Base-by-base conservation (phyloP, 2,797 vertebrate genomes). In the Oreochromis grahami region DNA sequence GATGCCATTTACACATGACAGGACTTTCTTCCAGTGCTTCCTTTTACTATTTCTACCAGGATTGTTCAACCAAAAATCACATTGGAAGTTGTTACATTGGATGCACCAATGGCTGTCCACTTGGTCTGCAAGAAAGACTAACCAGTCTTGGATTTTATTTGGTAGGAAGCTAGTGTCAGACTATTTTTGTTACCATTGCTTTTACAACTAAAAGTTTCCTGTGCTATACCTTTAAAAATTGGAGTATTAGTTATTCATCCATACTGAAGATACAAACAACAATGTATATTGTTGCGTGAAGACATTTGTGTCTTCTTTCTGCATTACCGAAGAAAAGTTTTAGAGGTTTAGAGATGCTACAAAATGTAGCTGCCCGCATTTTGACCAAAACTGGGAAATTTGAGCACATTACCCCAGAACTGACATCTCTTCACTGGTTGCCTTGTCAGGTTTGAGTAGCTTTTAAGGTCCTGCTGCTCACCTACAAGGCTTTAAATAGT, bases 61-160 rank as follows among this genome's bases (percentile, higher is more conserved):
- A 50, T 32, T n/a, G 26, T 50, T 74, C 10, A 50, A 48, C 70
- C 43, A 8, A 74, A 74, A 32, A 74, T 13, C 6, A 36, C 32
- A 74, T 2, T 32, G 43, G 24, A 74, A 72, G 43, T 50, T 50
- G 43, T 74, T 50, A 48, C 45, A n/a, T 2, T 50, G 43, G 14
- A 32, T 50, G 26, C 24, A 50, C 24, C 24, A 48, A 29, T 50
- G 26, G 10, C 45, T 50, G 26, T 48, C 17, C 43, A 50, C 10
- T 74, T 74, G 70, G 43, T n/a, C 45, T 74, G 65, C 65, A 43
- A 43, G 38, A 24, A 45, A 70, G 21, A 45, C 65, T 70, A 26
- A 70, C 2, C 5, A 45, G 38, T 15, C 38, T 26, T 70, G 13
- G 38, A 4, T 26, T 45, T 70, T 26, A 70, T 8, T 26, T 70